Base-by-base conservation (phyloP, 2,888 invertebrate genomes). In the Linhomoeus sp. region DNA sequence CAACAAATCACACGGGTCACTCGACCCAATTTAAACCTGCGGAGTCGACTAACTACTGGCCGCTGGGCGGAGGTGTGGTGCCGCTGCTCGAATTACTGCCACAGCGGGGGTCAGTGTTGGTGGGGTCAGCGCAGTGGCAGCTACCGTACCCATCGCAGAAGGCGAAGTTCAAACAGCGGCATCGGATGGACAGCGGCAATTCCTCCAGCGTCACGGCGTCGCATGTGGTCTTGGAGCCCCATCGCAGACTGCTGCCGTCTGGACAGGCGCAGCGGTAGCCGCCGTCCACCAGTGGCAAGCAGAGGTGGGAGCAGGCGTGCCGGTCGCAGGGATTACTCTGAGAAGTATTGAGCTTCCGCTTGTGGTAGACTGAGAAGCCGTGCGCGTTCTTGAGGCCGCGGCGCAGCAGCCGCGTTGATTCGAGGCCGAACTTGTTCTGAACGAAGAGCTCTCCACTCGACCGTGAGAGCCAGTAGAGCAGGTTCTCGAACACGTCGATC, bases 371-470 rank as follows among this genome's bases (percentile, higher is more conserved):
- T 45, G 81, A 83, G 2, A 94, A 17, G 49, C 81, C 80, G 20
- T 83, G 80, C 1, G 88, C 84, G 65, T 81, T 80, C 54, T 80
- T 76, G 50, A 92, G 74, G 62, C 86, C 80, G 57, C 77, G 78
- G 51, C 83, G 79, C 23, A 94, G 72, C 1, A 77, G 72, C 42
- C 80, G 79, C 38, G 84, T 81, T 51, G 88, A 83, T 15, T 90
- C 90, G 44, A 88, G 73, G 0, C 94, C 94, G 69, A 94, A 94
- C 71, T 97, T 97, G 67, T 97, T 90, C 50, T 88, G 87, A 23
- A 77, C 75, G 43, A 83, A 73, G 7, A 94, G 71, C 60, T 86
- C 84, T 1, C 88, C 88, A 0, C 80, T 77, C 58, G 83, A 81
- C 47, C 80, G 74, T 0, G 88, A 84, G 17, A 84, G 76, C 90